Conservation (phyloP, 2,113 vertebrate genomes). For the Riparia riparia region DNA sequence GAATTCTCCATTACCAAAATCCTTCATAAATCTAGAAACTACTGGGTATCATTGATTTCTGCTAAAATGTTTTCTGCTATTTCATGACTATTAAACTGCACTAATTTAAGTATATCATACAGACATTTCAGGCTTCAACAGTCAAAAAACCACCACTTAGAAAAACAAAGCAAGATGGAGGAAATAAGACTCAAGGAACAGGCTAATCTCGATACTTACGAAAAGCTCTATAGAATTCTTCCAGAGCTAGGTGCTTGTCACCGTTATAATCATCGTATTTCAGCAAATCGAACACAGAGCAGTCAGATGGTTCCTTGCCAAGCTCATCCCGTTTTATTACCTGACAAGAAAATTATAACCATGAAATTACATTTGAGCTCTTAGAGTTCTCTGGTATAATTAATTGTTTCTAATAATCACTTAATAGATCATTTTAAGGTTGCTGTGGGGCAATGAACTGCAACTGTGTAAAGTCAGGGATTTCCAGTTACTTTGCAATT, state of each 20-base stretch:
- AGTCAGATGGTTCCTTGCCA: slow-evolving; percentile 83
- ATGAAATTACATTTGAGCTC: slow-evolving; percentile 63
- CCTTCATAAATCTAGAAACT: background rate
- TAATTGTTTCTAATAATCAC: slow-evolving; percentile 67
- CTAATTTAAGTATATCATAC: background rate
- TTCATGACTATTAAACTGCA: background rate
- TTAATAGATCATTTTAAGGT: slow-evolving; percentile 63
- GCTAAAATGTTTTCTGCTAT: background rate
- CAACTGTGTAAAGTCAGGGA: slow-evolving; percentile 28
- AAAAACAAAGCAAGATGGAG: background rate
- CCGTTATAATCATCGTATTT: slow-evolving; percentile 90
- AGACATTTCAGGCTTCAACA: background rate
- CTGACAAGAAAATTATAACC: slow-evolving; percentile 81
- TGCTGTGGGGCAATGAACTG: slow-evolving; percentile 40
- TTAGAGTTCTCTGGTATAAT: slow-evolving; percentile 54
- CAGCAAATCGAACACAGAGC: slow-evolving; percentile 91
- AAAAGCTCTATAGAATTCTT: slow-evolving; percentile 93
- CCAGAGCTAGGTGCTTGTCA: slow-evolving; percentile 87
- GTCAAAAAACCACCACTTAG: background rate
- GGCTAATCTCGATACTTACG: slow-evolving; percentile 80
- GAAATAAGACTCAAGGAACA: background rate
- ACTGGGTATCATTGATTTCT: background rate
- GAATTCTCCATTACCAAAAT: background rate
- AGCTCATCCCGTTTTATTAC: slow-evolving; percentile 92
- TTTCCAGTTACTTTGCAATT: slow-evolving; percentile 46